A percentile compares a stretch with the other conserved stretches of the same genome.
These are phyloP conservation scores for Merops nubicus DNA, from an alignment of 2,113 vertebrate genomes.

Conservation along the genomic window DNA sequence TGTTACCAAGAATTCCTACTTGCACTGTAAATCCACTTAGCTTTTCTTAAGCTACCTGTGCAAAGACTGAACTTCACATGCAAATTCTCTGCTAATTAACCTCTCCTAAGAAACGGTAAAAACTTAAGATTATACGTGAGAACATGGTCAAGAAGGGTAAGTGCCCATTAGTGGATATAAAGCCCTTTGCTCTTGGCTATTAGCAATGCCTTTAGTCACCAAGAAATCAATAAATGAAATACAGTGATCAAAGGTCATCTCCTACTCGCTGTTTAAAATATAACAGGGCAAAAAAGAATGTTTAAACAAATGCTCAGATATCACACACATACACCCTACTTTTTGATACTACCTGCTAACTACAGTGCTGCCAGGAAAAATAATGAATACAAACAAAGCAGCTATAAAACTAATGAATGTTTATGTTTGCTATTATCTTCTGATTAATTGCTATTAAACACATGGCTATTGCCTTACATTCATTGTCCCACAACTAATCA, in stretches of 20 bases:
- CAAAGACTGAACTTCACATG: neutral
- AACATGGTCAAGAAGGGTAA: neutral
- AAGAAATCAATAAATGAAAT: neutral
- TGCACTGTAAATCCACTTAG: neutral
- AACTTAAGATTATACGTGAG: neutral
- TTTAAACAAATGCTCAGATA: constrained; percentile 7
- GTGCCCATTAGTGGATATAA: neutral
- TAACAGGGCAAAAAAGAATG: neutral
- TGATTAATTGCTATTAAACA: neutral
- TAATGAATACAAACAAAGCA: neutral
- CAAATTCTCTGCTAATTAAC: neutral
- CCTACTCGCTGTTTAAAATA: constrained; percentile 10
- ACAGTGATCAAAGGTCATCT: constrained; percentile 20
- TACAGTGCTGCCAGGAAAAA: neutral
- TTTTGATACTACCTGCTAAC: neutral
- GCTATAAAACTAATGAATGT: neutral
- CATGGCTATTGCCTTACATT: neutral
- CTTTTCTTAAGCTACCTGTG: neutral
- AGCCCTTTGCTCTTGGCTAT: neutral
- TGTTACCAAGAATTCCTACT: neutral
- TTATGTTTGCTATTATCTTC: neutral
- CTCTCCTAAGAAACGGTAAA: neutral
- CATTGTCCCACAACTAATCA: neutral
- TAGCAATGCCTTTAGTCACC: neutral
- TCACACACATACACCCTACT: neutral